phyloP scores from a whole-genome alignment of 2,888 invertebrate genomes.

The Leuctra nigra region DNA sequence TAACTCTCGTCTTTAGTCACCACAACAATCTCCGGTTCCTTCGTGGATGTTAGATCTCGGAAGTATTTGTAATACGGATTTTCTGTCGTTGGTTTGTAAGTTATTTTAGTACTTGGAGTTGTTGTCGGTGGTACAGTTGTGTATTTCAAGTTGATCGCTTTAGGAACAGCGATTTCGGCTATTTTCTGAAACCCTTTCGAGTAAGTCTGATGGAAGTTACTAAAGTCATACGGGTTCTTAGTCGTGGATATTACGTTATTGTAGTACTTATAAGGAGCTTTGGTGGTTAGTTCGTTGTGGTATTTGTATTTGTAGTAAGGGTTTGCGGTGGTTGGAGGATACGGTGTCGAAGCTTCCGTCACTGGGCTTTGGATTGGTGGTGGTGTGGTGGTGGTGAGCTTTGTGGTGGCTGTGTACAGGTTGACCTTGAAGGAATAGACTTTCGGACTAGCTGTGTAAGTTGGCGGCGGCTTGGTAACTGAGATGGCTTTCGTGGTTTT shows the following conservation, averaged over 20 bases:
- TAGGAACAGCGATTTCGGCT: no score
- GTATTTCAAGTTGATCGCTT: no score
- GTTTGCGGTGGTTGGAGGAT: constrained; percentile 30
- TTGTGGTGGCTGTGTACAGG: constrained; percentile 36
- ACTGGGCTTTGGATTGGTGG: constrained; percentile 5
- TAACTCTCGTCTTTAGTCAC: background rate
- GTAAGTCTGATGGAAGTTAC: constrained; percentile 13
- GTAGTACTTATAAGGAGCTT: constrained; percentile 30
- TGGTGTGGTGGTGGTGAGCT: no score
- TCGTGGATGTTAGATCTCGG: background rate
- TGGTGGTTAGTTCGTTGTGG: constrained; percentile 9
- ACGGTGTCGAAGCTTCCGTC: constrained; percentile 34
- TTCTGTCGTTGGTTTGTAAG: constrained; percentile 19
- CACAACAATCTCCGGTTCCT: background rate
- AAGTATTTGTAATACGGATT: constrained; percentile 10
- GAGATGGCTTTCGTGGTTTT: constrained; percentile 16
- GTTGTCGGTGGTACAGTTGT: background rate
- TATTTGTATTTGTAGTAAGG: constrained; percentile 35
- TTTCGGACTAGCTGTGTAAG: constrained; percentile 29
- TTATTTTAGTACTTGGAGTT: background rate
- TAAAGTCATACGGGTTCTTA: constrained; percentile 49
- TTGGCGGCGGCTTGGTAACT: constrained; percentile 21
- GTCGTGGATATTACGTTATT: constrained; percentile 41
- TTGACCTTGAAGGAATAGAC: constrained; percentile 38
- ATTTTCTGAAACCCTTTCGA: no score